phyloP scores from a whole-genome alignment of 2,113 vertebrate species.

The Pomatostomus ruficeps region DNA sequence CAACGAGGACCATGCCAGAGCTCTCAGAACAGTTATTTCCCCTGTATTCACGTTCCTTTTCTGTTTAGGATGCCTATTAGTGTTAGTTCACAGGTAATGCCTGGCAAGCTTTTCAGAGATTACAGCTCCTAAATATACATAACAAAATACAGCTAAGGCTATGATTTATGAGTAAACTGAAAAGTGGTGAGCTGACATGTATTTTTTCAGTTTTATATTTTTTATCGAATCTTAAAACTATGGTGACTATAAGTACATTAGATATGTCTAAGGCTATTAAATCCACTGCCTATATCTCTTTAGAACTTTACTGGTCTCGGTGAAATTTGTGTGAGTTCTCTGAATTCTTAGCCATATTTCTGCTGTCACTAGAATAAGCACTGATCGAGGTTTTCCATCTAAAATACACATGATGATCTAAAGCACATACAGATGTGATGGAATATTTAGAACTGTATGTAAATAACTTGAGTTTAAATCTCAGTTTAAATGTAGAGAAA shows the following conservation, averaged over 20 bases:
- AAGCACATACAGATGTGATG: background rate
- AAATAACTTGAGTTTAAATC: background rate
- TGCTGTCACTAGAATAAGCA: background rate
- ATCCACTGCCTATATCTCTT: background rate
- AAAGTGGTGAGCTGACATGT: background rate
- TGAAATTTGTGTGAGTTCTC: background rate
- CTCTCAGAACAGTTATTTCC: conserved; percentile 69
- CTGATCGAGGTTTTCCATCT: background rate
- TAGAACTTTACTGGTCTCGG: background rate
- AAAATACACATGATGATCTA: background rate
- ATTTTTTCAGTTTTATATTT: background rate
- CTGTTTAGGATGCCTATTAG: conserved; percentile 57
- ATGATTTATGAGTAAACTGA: background rate
- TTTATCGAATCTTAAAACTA: background rate
- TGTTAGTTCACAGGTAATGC: conserved; percentile 57
- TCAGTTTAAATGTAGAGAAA: background rate
- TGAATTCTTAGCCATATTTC: background rate
- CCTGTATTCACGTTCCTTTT: conserved; percentile 52
- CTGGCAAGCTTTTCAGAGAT: conserved; percentile 52
- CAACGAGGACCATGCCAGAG: conserved; percentile 73
- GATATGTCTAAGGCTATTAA: background rate
- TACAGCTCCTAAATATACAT: background rate
- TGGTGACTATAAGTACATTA: background rate
- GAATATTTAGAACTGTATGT: background rate
- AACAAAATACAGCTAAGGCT: background rate